A percentile compares a stretch with the other conserved stretches of the same genome.
phyloP scores from a whole-genome alignment of 2,797 vertebrate species.

The Limnodromus scolopaceus region DNA sequence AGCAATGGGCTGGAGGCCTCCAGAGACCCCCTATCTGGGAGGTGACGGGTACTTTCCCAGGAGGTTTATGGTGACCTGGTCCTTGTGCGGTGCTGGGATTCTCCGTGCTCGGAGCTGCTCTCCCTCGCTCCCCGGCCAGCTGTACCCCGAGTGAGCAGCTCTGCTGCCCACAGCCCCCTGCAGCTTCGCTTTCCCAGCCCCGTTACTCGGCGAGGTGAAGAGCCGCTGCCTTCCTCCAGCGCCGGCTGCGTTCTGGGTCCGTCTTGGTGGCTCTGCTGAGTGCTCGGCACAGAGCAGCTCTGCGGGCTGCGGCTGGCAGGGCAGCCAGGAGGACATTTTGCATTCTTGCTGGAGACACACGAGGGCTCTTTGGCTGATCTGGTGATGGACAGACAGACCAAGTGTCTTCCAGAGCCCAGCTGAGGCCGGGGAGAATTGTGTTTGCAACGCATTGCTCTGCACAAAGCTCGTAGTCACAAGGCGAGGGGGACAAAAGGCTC shows the following conservation, averaged over 20 bases:
- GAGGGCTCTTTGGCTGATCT: conserved; percentile 8
- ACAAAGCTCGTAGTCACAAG: conserved; percentile 68
- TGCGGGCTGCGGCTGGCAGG: background rate
- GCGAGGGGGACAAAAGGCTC: conserved; percentile 56
- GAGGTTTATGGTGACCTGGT: background rate
- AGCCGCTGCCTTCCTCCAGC: background rate
- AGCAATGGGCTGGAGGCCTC: background rate
- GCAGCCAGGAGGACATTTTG: background rate
- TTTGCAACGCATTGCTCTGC: conserved; percentile 71
- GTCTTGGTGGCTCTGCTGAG: background rate
- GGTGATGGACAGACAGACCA: conserved; percentile 45
- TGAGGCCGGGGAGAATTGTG: conserved; percentile 64
- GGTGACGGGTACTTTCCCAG: background rate
- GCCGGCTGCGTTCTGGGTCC: background rate
- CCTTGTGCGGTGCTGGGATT: background rate
- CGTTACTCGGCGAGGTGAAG: background rate
- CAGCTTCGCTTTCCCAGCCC: background rate
- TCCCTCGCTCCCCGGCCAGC: background rate
- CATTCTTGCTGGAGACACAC: background rate
- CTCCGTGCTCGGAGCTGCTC: background rate
- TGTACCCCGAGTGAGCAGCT: background rate
- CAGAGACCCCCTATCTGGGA: background rate
- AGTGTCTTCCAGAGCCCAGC: conserved; percentile 51
- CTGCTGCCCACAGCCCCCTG: fast-evolving
- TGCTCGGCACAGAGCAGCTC: background rate